Evolutionary conservation across 64 coral and sea anemone genomes (phyloP).

Genomic region (Pocillopora verrucosa): DNA sequence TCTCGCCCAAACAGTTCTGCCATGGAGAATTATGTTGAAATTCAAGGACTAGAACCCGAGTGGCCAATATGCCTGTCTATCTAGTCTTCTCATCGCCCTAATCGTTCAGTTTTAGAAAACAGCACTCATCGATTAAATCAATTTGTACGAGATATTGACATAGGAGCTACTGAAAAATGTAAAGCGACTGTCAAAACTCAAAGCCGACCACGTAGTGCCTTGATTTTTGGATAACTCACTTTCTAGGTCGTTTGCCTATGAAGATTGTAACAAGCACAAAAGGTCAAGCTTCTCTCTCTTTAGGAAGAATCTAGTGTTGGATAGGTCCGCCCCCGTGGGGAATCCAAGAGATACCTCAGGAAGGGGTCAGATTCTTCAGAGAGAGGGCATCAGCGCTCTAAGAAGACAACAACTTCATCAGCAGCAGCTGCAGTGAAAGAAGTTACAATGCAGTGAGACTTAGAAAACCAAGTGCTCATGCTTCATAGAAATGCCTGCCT

Average conservation of each 20-base stretch:
- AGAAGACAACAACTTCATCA: slow-evolving; percentile 70
- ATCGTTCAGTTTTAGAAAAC: slow-evolving; percentile 69
- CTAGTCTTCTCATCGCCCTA: slow-evolving; percentile 51
- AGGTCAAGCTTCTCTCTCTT: not conserved
- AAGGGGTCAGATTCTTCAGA: slow-evolving; percentile 88
- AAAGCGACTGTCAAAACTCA: slow-evolving; percentile 7
- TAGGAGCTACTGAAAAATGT: slow-evolving; percentile 13
- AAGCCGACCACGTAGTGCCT: slow-evolving; percentile 41
- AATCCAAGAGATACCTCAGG: slow-evolving; percentile 52
- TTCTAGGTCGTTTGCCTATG: slow-evolving; percentile 6
- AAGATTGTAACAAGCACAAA: slow-evolving; percentile 40
- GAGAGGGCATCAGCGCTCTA: slow-evolving; percentile 56
- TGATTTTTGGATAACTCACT: slow-evolving; percentile 4
- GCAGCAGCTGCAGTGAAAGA: slow-evolving; percentile 72
- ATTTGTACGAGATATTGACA: slow-evolving; percentile 4
- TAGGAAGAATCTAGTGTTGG: not conserved
- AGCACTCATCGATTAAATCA: not conserved
- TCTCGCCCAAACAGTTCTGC: slow-evolving; percentile 50
- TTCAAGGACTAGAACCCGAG: slow-evolving; percentile 58
- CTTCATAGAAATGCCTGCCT: slow-evolving; percentile 83
- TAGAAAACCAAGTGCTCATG: slow-evolving; percentile 73
- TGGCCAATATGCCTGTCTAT: slow-evolving; percentile 44
- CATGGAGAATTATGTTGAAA: slow-evolving; percentile 48
- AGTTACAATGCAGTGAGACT: slow-evolving; percentile 67
- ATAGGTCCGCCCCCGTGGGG: not conserved